Evolutionary conservation across 1,140 invertebrate species (phyloP).

Genomic region (Carcinoscorpius rotundicauda): DNA sequence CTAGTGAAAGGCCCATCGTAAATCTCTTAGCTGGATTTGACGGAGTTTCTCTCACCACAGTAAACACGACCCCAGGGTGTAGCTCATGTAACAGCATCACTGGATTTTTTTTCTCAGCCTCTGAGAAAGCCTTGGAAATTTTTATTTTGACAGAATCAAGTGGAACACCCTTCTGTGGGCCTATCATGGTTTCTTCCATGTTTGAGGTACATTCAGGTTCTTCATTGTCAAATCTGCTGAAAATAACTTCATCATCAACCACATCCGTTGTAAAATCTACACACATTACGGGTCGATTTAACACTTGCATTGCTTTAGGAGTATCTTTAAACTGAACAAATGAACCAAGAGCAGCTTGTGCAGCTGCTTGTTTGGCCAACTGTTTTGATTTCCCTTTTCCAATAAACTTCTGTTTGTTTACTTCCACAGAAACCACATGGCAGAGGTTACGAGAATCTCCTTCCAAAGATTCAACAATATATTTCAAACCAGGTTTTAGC

Average conservation of each 20-base stretch:
- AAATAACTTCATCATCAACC: conserved; percentile 43
- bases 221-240: conserved; percentile 14
- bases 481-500: conserved; percentile 63
- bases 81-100: conserved; percentile 77
- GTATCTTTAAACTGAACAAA: conserved; percentile 64
- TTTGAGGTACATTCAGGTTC: conserved; percentile 29
- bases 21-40: conserved; percentile 56
- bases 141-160: not conserved
- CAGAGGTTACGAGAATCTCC: conserved; percentile 73
- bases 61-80: conserved; percentile 63
- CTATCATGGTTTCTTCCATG: not conserved
- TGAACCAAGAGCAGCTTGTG: conserved; percentile 57
- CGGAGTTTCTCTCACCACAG: conserved; percentile 55
- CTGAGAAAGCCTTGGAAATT: conserved; percentile 7
- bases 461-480: conserved; percentile 56
- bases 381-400: conserved; percentile 51
- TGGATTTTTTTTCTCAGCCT: conserved; percentile 56
- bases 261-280: conserved; percentile 58
- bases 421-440: conserved; percentile 64
- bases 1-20: conserved; percentile 62
- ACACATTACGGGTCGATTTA: conserved; percentile 30
- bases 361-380: conserved; percentile 60
- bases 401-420: conserved; percentile 36
- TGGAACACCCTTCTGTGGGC: conserved; percentile 11
- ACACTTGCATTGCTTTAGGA: conserved; percentile 35